Evolutionary conservation across 2,888 invertebrate genomes (phyloP).

Genomic region (Calephelis perditalis): DNA sequence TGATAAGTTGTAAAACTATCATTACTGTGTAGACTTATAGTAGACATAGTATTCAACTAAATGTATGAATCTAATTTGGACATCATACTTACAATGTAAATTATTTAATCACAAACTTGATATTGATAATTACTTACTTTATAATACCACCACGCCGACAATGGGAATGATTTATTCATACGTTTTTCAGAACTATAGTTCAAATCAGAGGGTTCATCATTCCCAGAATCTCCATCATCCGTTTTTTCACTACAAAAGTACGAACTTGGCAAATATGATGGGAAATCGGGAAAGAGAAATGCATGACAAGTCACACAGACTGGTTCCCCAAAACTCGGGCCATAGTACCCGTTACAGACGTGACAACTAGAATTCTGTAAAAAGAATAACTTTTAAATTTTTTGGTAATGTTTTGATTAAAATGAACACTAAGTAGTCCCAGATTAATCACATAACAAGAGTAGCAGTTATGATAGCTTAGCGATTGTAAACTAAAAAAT

Average conservation of each 20-base stretch:
- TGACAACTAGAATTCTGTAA: constrained; percentile 85
- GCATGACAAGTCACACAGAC: constrained; percentile 95
- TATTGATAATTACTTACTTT: constrained; percentile 43
- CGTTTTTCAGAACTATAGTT: constrained; percentile 76
- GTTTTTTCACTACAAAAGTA: constrained; percentile 78
- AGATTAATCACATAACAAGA: no score
- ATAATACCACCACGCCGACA: constrained; percentile 61
- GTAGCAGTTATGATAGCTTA: no score
- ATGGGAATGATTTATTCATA: constrained; percentile 49
- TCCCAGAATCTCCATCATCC: constrained; percentile 95
- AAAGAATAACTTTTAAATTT: constrained; percentile 16
- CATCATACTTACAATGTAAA: no score
- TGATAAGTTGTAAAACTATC: neutral
- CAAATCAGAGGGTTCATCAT: constrained; percentile 92
- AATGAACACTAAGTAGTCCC: no score
- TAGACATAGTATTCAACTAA: no score
- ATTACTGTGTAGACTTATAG: neutral
- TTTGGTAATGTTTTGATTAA: neutral
- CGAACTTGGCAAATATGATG: constrained; percentile 70
- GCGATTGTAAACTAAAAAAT: no score
- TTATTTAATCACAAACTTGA: neutral
- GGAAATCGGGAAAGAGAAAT: constrained; percentile 91
- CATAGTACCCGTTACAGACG: constrained; percentile 94
- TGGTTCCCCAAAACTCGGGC: constrained; percentile 93
- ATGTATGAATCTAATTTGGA: no score